A percentile compares a stretch with the other conserved stretches of the same genome.
Conservation (phyloP, 2,888 invertebrate genomes). For the Antitype chi region DNA sequence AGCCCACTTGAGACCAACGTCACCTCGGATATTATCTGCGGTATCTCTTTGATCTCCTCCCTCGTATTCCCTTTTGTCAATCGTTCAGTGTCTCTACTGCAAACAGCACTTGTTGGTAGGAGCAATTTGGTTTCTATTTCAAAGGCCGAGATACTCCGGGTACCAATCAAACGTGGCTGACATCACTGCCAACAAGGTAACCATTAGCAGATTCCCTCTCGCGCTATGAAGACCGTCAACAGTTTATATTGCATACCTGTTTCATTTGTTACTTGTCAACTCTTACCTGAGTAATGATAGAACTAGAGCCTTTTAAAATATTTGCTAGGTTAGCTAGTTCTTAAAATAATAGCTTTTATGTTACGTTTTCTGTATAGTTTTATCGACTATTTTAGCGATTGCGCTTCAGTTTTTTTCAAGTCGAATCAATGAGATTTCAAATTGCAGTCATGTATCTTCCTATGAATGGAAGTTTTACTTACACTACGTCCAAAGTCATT, state of each 20-base stretch:
- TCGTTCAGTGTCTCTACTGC: conserved; percentile 61
- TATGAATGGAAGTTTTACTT: neutral
- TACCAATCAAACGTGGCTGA: conserved; percentile 60
- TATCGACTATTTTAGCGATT: neutral
- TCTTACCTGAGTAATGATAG: neutral
- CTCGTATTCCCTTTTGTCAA: conserved; percentile 68
- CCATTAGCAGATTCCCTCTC: conserved; percentile 57
- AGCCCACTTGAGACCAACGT: conserved; percentile 54
- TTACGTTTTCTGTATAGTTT: neutral
- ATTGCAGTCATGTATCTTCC: neutral
- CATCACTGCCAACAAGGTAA: conserved; percentile 55
- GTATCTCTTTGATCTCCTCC: conserved; percentile 62
- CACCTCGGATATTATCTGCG: conserved; percentile 54
- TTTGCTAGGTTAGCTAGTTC: neutral
- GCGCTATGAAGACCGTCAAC: conserved; percentile 25
- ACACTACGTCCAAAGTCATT: neutral
- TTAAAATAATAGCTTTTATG: neutral
- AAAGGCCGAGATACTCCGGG: conserved; percentile 53
- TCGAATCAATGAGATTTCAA: neutral
- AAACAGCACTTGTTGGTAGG: conserved; percentile 68
- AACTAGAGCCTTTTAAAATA: neutral
- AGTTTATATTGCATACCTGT: conserved; percentile 21
- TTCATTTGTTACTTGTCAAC: conserved; percentile 19
- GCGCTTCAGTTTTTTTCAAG: neutral
- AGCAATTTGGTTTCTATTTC: conserved; percentile 68